phyloP scores from a whole-genome alignment of 2,797 vertebrate genomes.

The Threskiornis aethiopicus region DNA sequence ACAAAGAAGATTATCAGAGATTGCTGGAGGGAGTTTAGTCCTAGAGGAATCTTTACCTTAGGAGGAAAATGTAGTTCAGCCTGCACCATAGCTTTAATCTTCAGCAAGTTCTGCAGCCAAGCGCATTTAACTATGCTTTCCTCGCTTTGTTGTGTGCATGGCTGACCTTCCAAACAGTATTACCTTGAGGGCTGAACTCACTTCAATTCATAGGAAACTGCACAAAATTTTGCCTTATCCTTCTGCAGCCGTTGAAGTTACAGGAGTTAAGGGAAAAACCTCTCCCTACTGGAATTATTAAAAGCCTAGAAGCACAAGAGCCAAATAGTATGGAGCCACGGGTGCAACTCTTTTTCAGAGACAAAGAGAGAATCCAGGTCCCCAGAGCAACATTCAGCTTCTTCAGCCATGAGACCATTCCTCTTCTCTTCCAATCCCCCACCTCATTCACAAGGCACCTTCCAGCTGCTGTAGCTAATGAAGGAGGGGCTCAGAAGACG shows the following conservation, averaged over 20 bases:
- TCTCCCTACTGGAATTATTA: neutral
- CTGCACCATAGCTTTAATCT: neutral
- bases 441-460: neutral
- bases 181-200: neutral
- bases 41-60: conserved; percentile 26
- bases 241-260: neutral
- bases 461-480: neutral
- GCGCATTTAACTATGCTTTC: neutral
- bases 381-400: neutral
- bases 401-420: neutral
- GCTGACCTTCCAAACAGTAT: neutral
- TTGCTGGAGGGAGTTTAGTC: neutral
- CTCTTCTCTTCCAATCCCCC: neutral
- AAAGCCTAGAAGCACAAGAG: neutral
- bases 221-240: neutral
- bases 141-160: neutral
- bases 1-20: conserved; percentile 14
- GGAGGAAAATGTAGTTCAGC: neutral
- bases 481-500: neutral
- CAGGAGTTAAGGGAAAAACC: neutral
- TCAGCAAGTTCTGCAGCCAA: neutral
- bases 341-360: neutral
- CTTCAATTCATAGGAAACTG: neutral
- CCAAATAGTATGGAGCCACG: neutral
- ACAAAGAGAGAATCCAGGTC: neutral